Evolutionary conservation across 2,888 invertebrate genomes (phyloP).

Genomic region (Plutella xylostella): DNA sequence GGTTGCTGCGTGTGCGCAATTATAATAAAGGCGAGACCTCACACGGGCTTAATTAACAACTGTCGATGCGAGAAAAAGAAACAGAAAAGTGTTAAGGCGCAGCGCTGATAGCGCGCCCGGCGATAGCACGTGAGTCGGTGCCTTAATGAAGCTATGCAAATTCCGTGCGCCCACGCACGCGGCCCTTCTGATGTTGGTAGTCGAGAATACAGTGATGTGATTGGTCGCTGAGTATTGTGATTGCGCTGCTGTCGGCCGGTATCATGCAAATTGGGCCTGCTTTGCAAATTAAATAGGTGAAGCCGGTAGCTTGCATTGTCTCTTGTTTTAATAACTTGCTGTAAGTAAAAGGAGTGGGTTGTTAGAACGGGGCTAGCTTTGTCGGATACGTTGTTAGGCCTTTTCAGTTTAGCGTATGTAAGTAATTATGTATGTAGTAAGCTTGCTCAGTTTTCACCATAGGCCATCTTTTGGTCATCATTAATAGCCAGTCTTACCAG

Average conservation of each 20-base stretch:
- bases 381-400: too few relatives aligned
- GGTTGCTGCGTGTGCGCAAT: slow-evolving; percentile 26
- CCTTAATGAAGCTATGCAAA: slow-evolving; percentile 9
- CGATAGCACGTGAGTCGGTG: slow-evolving; percentile 2
- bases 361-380: too few relatives aligned
- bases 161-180: slow-evolving; percentile 4
- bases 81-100: not conserved
- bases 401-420: too few relatives aligned
- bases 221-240: not conserved
- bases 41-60: slow-evolving; percentile 50
- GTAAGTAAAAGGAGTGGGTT: too few relatives aligned
- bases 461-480: too few relatives aligned
- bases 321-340: too few relatives aligned
- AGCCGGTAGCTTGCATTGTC: too few relatives aligned
- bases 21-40: slow-evolving; percentile 55
- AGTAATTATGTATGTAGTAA: too few relatives aligned
- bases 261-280: too few relatives aligned
- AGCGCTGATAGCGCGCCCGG: not conserved
- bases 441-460: too few relatives aligned
- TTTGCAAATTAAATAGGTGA: too few relatives aligned
- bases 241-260: not conserved
- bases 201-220: not conserved
- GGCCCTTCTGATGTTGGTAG: not conserved
- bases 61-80: slow-evolving; percentile 26
- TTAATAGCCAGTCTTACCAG: too few relatives aligned